phyloP scores from a whole-genome alignment of 2,888 invertebrate genomes.

The Acronicta aceris region DNA sequence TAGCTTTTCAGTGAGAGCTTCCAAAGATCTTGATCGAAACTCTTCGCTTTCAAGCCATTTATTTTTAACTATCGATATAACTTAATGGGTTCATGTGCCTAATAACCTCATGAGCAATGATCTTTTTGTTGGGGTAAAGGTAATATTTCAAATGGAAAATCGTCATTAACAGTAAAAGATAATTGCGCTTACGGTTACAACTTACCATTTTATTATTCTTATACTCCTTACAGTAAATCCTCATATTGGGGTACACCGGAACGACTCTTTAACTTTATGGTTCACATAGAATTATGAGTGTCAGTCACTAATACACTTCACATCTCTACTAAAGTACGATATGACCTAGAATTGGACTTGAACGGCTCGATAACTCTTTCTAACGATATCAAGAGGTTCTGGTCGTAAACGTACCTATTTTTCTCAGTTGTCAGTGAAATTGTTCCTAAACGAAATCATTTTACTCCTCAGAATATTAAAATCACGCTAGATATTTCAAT shows the following conservation, averaged over 20 bases:
- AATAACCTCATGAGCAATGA: too few relatives aligned
- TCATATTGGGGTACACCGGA: slow-evolving; percentile 70
- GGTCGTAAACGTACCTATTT: not conserved
- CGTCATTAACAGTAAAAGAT: not conserved
- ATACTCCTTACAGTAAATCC: slow-evolving; percentile 85
- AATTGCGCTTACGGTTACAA: slow-evolving; percentile 25
- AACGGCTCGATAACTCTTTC: slow-evolving; percentile 37
- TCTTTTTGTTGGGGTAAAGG: too few relatives aligned
- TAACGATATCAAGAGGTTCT: slow-evolving; percentile 28
- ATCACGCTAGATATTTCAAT: not conserved
- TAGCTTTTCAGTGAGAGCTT: too few relatives aligned
- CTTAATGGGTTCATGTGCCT: too few relatives aligned
- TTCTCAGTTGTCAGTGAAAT: not conserved
- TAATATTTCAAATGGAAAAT: not conserved
- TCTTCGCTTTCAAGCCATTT: too few relatives aligned
- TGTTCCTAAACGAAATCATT: not conserved
- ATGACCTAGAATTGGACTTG: slow-evolving; percentile 30
- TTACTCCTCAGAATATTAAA: not conserved
- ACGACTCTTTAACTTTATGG: slow-evolving; percentile 81
- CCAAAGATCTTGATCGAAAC: too few relatives aligned
- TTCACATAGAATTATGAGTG: slow-evolving; percentile 80
- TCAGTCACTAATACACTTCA: slow-evolving; percentile 41
- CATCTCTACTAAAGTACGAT: slow-evolving; percentile 30
- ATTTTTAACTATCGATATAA: too few relatives aligned
- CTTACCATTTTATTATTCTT: slow-evolving; percentile 80